Evolutionary conservation across 2,797 vertebrate genomes (phyloP), one percentile per base, ranked within the genome.

Genomic region (Dendrocincla tyrannina): DNA sequence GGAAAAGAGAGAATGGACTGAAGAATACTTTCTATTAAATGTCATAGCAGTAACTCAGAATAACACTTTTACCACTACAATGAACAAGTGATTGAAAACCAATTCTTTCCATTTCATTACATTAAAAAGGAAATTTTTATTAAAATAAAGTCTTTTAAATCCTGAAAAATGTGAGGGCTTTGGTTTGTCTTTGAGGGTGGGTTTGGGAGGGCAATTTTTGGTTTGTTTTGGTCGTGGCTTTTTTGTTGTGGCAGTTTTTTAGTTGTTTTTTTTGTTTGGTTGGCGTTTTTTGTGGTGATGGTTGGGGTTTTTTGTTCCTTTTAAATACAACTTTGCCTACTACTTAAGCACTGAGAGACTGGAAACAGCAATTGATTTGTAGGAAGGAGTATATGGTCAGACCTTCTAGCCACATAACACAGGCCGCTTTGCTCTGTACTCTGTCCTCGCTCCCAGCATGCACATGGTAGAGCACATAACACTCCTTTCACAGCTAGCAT

Each of bases 391-490:
- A 3, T 10, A 30, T 37, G 17, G 20, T 13, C 77, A 74, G 73
- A 62, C 17, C 25, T n/a, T 50, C 20, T 32, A 72, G 42, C 15
- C 47, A 50, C 55, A 30, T 1, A 33, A 5, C 2, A 8, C n/a
- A 33, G 37, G 53, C 42, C 87, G 72, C 68, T 89, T 60, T 72
- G 59, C 59, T 66, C 72, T 39, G 12, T 56, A 44, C 7, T 59
- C 27, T 42, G 2, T 19, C 67, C 35, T 62, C 20, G 13, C 59
- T 62, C 37, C 59, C 59, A 0, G 22, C 3, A 2, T 2, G 6
- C 32, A 42, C 0, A 1, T 6, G 11, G 37, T 1, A 46, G 42
- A 79, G 30, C 16, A 2, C 1, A 0, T 4, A 28, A 22, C 1
- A 3, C 20, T 23, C 39, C 35, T 55, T 24, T 33, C 4, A 30